Evolutionary conservation across 2,113 vertebrate genomes (phyloP).

Genomic region (Columba livia): DNA sequence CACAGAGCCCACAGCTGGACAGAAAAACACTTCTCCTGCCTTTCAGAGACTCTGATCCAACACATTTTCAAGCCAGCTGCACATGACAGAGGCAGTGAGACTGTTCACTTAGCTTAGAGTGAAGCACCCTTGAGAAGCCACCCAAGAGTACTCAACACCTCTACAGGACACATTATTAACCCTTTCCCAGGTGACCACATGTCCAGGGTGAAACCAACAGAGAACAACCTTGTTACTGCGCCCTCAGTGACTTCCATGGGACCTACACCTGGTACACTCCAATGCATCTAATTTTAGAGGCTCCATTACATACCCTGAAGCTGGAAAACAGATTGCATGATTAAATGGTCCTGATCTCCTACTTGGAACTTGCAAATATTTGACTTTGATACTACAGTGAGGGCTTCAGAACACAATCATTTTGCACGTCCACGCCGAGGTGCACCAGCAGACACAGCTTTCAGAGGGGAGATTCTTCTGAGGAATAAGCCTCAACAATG

Average conservation of each 20-base stretch:
- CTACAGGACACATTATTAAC: background rate
- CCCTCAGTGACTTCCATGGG: background rate
- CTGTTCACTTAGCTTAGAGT: background rate
- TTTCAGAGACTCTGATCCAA: background rate
- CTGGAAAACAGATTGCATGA: background rate
- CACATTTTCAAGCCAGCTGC: background rate
- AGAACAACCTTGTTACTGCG: background rate
- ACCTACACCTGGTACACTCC: background rate
- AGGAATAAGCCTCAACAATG: background rate
- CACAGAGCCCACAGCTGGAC: background rate
- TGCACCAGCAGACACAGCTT: background rate
- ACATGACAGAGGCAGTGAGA: background rate
- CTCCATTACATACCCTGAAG: fast-evolving
- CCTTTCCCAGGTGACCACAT: background rate
- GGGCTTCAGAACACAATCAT: background rate
- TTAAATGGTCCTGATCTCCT: background rate
- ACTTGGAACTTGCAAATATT: background rate
- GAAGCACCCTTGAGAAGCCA: background rate
- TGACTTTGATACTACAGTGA: background rate
- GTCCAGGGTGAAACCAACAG: background rate
- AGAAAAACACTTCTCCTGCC: background rate
- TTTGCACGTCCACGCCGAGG: background rate
- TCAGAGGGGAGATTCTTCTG: background rate
- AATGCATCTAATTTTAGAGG: background rate
- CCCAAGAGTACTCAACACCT: background rate